A percentile compares a stretch with the other conserved stretches of the same genome.
These are phyloP conservation scores for Protobothrops mucrosquamatus DNA, from an alignment of 2,113 vertebrate species.

Conservation along the genomic window DNA sequence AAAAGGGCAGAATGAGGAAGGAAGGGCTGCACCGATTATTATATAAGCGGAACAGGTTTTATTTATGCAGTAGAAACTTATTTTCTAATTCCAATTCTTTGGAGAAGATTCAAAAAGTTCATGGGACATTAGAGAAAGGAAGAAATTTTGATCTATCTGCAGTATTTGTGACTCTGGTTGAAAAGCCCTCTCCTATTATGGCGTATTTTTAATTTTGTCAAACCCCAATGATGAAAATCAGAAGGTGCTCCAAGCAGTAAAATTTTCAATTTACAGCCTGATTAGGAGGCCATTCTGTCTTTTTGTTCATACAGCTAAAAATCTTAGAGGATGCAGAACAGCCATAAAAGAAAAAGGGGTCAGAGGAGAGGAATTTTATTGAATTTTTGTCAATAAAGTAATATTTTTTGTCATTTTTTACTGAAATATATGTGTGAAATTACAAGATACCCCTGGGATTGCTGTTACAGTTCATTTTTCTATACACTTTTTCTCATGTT, in stretches of 20 bases:
- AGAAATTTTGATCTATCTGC: neutral
- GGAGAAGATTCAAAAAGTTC: neutral
- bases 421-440: neutral
- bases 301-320: neutral
- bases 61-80: neutral
- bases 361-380: neutral
- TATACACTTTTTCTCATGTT: neutral
- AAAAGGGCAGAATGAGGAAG: neutral
- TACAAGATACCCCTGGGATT: neutral
- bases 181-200: neutral
- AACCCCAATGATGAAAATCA: neutral
- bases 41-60: neutral
- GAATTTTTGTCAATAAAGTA: too few relatives aligned
- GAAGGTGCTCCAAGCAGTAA: neutral
- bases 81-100: neutral
- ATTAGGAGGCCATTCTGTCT: neutral
- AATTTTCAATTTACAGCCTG: neutral
- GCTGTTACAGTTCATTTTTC: neutral
- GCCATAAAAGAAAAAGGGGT: neutral
- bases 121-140: neutral
- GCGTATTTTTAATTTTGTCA: neutral
- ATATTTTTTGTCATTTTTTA: neutral
- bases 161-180: neutral
- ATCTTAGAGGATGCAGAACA: neutral
- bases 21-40: neutral